Base-by-base conservation (phyloP, 2,113 vertebrate genomes). In the Gymnorhina tibicen region DNA sequence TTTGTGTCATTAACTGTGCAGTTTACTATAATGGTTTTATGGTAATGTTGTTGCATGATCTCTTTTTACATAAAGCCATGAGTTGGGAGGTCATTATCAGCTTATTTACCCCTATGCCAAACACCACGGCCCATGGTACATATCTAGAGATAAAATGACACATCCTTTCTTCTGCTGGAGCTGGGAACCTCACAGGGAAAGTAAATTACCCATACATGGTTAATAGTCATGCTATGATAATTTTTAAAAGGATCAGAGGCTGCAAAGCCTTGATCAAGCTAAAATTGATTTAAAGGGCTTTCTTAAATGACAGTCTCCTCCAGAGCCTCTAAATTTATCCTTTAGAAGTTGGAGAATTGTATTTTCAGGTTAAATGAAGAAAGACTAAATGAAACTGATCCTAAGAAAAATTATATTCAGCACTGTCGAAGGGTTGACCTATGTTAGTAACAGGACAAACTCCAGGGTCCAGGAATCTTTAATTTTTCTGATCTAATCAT, bases 91-190 rank as follows among this genome's bases (percentile, higher is more conserved):
- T 78, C 56, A 33, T 81, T 75, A 92, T 16, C 80, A 89, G 76
- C 73, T 94, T 86, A 74, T 84, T 91, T 64, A 76, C 62, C 59
- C 35, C 66, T 33, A 2, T 16, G 49, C 44, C 44, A 89, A 89
- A 79, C 46, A 17, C 35, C 11, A 16, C 2, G 64, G 52, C 66
- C 39, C 49, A 41, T 0, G 0, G 62, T 6, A 28, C 1, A 2
- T 16, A 39, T 56, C 70, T 55, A 53, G n/a, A 87, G 58, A 69
- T 56, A 73, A 85, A 75, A 62, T 6, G 26, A 62, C 66, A 62
- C 20, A 26, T 56, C 18, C 16, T 33, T 85, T 46, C 32, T 74
- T 85, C 66, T 49, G 39, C 42, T 70, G 64, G 50, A 81, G 50
- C 55, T n/a, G 47, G 35, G 46, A 95, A 74, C 10, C 24, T 87